Base-by-base conservation (phyloP, 2,888 invertebrate genomes). In the Nowickia ferox region DNA sequence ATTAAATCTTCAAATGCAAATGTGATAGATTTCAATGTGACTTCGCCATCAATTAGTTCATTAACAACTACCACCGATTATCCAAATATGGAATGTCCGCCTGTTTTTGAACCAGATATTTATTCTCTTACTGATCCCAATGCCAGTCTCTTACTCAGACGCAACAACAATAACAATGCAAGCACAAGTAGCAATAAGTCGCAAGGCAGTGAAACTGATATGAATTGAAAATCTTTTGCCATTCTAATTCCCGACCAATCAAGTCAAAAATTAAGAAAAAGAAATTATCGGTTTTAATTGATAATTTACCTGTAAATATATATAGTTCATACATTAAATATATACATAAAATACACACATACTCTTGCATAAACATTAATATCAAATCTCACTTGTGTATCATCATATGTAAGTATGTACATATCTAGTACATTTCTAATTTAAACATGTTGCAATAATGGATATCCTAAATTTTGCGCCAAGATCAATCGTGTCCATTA, bases 31-130 rank as follows among this genome's bases (percentile, higher is more conserved):
- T 44, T 82, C 40, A 59, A 53, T 55, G 53, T 57, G 61, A 63
- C 71, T 57, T 66, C 71, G 38, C 76, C 53, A 66, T 79, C 83
- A 55, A 89, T 89, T 80, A 88, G 89, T 13, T 76, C 83, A 42
- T 46, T 61, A 13, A 89, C 88, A 44, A 88, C 82, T 61, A 72
- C 87, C 59, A 87, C 88, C 6, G 95, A 96, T 89, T 97, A 97
- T 93, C 96, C 97, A 78, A 96, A 96, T 90, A 94, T 97, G 93
- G 96, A 96, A 93, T 97, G 97, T 92, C 97, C 97, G 65, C 97
- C 97, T 66, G 96, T 97, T 48, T 97, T 97, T 93, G 96, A 96
- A 92, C 95, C 97, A 0, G 97, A 97, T 93, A 96, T 96, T 0
- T 97, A 97, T 93, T 96, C 96, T 71, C 94, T 97, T 81, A 94